Base-by-base conservation (phyloP, 2,797 vertebrate species). In the Hipposideros larvatus region DNA sequence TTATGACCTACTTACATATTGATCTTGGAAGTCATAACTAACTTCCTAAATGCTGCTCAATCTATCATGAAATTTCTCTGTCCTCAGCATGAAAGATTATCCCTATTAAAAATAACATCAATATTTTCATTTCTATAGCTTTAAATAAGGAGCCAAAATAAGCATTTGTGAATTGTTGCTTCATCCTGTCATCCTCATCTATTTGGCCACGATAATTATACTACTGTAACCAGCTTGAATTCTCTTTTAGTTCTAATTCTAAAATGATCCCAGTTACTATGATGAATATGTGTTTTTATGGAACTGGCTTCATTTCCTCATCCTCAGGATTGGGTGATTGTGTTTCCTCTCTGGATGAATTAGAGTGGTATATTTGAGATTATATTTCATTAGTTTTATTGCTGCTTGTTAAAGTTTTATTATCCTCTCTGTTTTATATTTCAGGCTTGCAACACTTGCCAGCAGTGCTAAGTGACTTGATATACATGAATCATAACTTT, bases 381-480 rank as follows among this genome's bases (percentile, higher is more conserved):
- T 97, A 97, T 96, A 95, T 98, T 98, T 98, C 97, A 97, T 98
- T 98, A 97, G 89, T 97, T 98, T 98, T 97, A 97, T 96, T 96
- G 95, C 97, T 92, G 90, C 97, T 96, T 97, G 95, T 98, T 97
- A 97, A 96, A 97, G 74, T 98, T 97, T 98, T 98, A 97, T 97
- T 98, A 97, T 90, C 93, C 91, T 98, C 92, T 93, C 95, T 96
- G 96, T 97, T 97, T 98, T 98, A 97, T 94, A 91, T 97, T 98
- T 97, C 96, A 97, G 75, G 65, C 90, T 96, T 94, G 96, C 93
- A 97, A 96, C 84, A 83, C 91, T 98, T 91, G 63, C 97, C 92
- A 89, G 80, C 63, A 48, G 74, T 89, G 78, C 89, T 96, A 98
- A 98, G 92, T 98, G 97, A 96, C 91, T 96, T 97, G 96, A 98